phyloP scores from a whole-genome alignment of 2,113 vertebrate genomes.

The Ammospiza nelsoni region DNA sequence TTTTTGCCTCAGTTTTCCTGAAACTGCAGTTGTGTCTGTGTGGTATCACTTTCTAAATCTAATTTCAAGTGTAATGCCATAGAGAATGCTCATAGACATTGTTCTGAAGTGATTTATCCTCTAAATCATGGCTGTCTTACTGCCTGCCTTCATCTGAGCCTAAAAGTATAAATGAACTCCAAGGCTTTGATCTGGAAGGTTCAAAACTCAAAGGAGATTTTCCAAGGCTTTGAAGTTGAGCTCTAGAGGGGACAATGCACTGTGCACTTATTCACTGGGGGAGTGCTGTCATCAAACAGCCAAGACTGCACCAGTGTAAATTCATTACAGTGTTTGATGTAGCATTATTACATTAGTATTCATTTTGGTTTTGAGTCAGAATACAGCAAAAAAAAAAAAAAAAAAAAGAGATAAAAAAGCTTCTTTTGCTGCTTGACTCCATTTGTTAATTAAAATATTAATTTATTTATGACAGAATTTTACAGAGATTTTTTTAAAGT shows the following conservation, averaged over 20 bases:
- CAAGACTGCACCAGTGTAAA: conserved; percentile 43
- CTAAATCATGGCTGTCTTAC: conserved; percentile 61
- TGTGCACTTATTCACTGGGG: conserved; percentile 77
- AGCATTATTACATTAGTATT: conserved; percentile 22
- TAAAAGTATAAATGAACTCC: conserved; percentile 81
- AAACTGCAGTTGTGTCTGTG: not conserved
- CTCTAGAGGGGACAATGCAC: conserved; percentile 76
- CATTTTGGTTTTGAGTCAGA: not conserved
- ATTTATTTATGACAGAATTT: not conserved
- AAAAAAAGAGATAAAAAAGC: not conserved
- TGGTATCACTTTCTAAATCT: conserved; percentile 35
- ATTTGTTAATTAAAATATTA: not conserved
- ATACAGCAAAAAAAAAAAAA: not conserved
- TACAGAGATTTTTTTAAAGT: not conserved
- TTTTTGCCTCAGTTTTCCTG: conserved; percentile 19
- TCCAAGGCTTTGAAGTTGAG: conserved; percentile 72
- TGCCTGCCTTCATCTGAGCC: conserved; percentile 80
- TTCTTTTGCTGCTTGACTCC: not conserved
- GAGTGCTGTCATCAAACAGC: conserved; percentile 29
- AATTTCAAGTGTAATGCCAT: conserved; percentile 46
- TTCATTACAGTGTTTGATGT: conserved; percentile 55
- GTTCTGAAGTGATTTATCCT: conserved; percentile 68
- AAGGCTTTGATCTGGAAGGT: conserved; percentile 81
- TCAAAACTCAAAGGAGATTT: conserved; percentile 71
- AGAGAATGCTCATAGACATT: conserved; percentile 39